Evolutionary conservation across 2,888 invertebrate species (phyloP).

Genomic region (Drosophila parthenogenetica): DNA sequence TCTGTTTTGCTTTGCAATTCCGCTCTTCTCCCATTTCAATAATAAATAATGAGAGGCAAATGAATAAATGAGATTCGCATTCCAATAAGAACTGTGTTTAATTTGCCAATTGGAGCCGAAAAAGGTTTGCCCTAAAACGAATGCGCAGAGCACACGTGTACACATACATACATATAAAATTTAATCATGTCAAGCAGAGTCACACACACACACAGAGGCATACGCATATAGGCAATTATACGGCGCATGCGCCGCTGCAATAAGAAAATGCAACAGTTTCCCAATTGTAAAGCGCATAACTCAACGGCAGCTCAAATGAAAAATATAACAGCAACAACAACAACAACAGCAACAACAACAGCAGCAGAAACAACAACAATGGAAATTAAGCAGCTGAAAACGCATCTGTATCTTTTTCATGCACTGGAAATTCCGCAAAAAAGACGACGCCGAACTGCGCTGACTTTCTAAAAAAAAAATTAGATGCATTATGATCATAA

Average conservation of each 20-base stretch:
- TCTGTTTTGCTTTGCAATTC: slow-evolving; percentile 39
- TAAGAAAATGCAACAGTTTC: slow-evolving; percentile 59
- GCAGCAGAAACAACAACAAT: slow-evolving; percentile 19
- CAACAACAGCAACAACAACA: slow-evolving; percentile 21
- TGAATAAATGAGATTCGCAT: slow-evolving; percentile 25
- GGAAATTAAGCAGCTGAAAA: slow-evolving; percentile 70
- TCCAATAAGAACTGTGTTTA: slow-evolving; percentile 51
- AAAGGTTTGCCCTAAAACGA: slow-evolving; percentile 24
- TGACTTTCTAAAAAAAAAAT: slow-evolving; percentile 73
- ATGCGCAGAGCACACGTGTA: slow-evolving; percentile 27
- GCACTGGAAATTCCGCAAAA: slow-evolving; percentile 82
- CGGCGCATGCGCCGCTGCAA: slow-evolving; percentile 69
- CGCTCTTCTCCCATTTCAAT: slow-evolving; percentile 48
- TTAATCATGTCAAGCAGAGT: neutral
- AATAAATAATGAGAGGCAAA: slow-evolving; percentile 23
- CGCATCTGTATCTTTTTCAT: slow-evolving; percentile 82
- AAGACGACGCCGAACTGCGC: slow-evolving; percentile 54
- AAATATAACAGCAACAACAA: slow-evolving; percentile 42
- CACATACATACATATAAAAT: neutral
- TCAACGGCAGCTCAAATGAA: slow-evolving; percentile 74
- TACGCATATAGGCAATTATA: slow-evolving; percentile 66
- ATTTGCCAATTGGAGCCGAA: slow-evolving; percentile 74
- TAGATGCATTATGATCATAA: slow-evolving; percentile 67
- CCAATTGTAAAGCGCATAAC: slow-evolving; percentile 74
- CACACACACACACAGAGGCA: slow-evolving; percentile 16